phyloP scores from a whole-genome alignment of 2,888 invertebrate genomes.

The Silvanus unidentatus region DNA sequence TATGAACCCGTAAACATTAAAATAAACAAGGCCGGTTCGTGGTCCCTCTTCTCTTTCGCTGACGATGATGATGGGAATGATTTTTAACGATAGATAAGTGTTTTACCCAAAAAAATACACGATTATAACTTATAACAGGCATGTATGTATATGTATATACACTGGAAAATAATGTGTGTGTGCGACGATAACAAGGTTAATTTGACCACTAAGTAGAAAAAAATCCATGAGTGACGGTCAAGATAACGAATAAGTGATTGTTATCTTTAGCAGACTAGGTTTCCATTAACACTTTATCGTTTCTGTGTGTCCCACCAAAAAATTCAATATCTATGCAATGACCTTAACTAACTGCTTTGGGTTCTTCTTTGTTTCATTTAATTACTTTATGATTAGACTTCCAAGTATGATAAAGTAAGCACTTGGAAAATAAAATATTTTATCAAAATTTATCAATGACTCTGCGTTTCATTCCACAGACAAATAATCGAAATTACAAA shows the following conservation, averaged over 20 bases:
- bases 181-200: no score
- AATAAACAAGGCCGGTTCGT: conserved; percentile 32
- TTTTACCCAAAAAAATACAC: conserved; percentile 20
- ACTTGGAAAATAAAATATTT: no score
- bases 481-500: no score
- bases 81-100: conserved; percentile 21
- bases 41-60: conserved; percentile 3
- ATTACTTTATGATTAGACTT: no score
- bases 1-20: conserved; percentile 40
- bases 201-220: conserved; percentile 14
- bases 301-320: neutral
- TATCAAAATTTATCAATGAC: no score
- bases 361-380: neutral
- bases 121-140: conserved; percentile 16
- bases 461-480: no score
- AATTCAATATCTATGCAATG: neutral
- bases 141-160: neutral
- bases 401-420: no score
- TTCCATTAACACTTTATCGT: conserved; percentile 17
- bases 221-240: conserved; percentile 4
- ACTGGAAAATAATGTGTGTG: no score
- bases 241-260: conserved; percentile 15
- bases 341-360: neutral
- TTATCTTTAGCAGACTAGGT: conserved; percentile 16
- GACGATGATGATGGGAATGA: conserved; percentile 19